A percentile compares a stretch with the other conserved stretches of the same genome.
These are phyloP conservation scores for Drosophila subpulchrella DNA, from an alignment of 1,140 invertebrate genomes.

Conservation along the genomic window DNA sequence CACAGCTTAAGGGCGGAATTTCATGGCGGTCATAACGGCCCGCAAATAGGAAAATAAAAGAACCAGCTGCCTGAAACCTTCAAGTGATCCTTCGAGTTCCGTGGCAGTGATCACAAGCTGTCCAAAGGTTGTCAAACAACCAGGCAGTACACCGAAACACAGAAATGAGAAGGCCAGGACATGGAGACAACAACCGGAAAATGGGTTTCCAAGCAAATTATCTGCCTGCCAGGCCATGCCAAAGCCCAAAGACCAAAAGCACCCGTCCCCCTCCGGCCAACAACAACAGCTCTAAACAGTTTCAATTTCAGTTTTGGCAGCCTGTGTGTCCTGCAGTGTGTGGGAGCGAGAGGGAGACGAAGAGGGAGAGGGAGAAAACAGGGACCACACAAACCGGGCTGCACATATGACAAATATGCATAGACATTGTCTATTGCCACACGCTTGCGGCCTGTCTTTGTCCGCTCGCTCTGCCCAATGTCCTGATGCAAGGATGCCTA, in stretches of 20 bases:
- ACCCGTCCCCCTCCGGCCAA: slow-evolving; percentile 2
- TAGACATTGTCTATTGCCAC: slow-evolving; percentile 77
- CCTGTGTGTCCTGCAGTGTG: slow-evolving; percentile 15
- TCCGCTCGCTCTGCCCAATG: slow-evolving; percentile 30
- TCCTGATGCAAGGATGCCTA: slow-evolving; percentile 18
- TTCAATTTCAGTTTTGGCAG: slow-evolving; percentile 67
- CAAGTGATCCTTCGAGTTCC: slow-evolving; percentile 30
- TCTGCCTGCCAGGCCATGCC: slow-evolving; percentile 51
- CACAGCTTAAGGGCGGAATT: slow-evolving; percentile 27
- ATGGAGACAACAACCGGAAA: slow-evolving; percentile 67
- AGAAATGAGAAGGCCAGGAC: slow-evolving; percentile 8
- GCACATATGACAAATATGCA: slow-evolving; percentile 73
- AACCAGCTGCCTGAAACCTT: not conserved
- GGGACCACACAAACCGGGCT: slow-evolving; percentile 45
- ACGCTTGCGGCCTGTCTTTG: slow-evolving; percentile 60
- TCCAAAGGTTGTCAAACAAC: slow-evolving; percentile 28
- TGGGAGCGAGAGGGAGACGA: not conserved
- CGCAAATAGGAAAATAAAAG: slow-evolving; percentile 8
- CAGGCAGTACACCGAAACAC: slow-evolving; percentile 7
- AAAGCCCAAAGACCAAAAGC: slow-evolving; percentile 36
- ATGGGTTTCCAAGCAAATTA: slow-evolving; percentile 83
- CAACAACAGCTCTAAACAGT: slow-evolving; percentile 68
- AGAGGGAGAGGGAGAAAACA: slow-evolving; percentile 6
- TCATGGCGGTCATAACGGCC: slow-evolving; percentile 33
- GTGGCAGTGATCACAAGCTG: slow-evolving; percentile 33